Base-by-base conservation (phyloP, 2,113 vertebrate species). In the Propithecus coquereli region DNA sequence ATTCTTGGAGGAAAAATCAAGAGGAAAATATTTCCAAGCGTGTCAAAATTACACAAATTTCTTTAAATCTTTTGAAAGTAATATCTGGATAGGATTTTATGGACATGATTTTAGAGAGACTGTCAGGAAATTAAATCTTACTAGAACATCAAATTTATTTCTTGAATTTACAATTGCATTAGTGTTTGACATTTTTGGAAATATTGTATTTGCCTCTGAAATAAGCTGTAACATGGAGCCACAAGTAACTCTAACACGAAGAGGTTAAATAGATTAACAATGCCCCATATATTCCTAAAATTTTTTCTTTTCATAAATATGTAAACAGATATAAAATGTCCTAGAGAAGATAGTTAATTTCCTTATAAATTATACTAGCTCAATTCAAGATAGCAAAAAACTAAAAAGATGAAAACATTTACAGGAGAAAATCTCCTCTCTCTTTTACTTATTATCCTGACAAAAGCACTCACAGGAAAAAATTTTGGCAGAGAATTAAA, bases 361-460 rank as follows among this genome's bases (percentile, higher is more conserved):
- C 80, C 92, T 92, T 87, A 74, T 92, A 95, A 97, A 85, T 84
- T 93, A 52, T 57, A 79, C 89, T 66, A 90, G 12, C 70, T 95
- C 27, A 94, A 91, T 37, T 86, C 23, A 92, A 81, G 61, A 87
- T 13, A 94, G 30, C 47, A 61, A 96, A 96, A 87, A 71, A 54
- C n/a, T 83, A 22, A 34, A 87, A 90, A 8, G 25, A 95, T 40
- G 20, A 47, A 94, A 91, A 88, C 54, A 92, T 96, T 74, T 92
- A 47, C n/a, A 91, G 54, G 84, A 89, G 65, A 87, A 96, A 91
- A 76, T 81, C 93, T 83, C n/a, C 47, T 74, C 80, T 93, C 5
- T 18, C 37, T 81, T 73, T 87, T 85, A 66, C n/a, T 70, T n/a
- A 66, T 88, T 79, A 77, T 63, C 61, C 90, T 91, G 50, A 91